Base-by-base conservation (phyloP, 1,140 invertebrate genomes). In the Apolygus lucorum region DNA sequence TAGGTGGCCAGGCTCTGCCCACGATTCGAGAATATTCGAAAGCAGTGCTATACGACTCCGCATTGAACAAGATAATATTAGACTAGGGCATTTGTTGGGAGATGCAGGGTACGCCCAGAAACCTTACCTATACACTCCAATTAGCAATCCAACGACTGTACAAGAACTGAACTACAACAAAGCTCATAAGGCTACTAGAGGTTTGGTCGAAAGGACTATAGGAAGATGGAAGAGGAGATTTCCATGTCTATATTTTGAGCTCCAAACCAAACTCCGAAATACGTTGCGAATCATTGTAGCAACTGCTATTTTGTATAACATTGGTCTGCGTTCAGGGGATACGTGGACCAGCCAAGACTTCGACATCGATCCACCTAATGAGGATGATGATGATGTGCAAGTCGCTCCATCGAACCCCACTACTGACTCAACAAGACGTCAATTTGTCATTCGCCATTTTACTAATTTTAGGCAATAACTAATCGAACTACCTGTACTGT, bases 1-100 rank as follows among this genome's bases (percentile, higher is more conserved):
- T 65, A 72, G 76, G 34, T 77, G 76, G 74, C 78, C 75, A 25
- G 78, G 77, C 25, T 76, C 74, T 11, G 73, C 74, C 11, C 77
- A 79, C 68, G 76, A 79, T 62, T 70, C 68, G 27, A 52, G 67
- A 14, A 74, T 77, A 68, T 77, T 77, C 52, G 72, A 74, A 26
- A 74, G 63, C 54, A 70, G 69, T 28, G 8, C 34, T 11, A 49
- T 49, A 11, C 8, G 34, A 17, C 8, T 49, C 17, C 34, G 34
- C 8, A 8, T 49, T 49, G 34, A 49, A 49, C 8, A 49, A 17
- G 17, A 49, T 17, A 11, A 11, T 49, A 8, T 11, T 11, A 49
- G 8, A 11, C 17, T 49, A 17, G 34, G 34, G 34, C 34, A 49
- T 49, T 17, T 49, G 8, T 49, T 49, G 17, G 34, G 34, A 49